These are phyloP conservation scores for Megathymus violae DNA, from an alignment of 1,140 invertebrate species.

Conservation along the genomic window DNA sequence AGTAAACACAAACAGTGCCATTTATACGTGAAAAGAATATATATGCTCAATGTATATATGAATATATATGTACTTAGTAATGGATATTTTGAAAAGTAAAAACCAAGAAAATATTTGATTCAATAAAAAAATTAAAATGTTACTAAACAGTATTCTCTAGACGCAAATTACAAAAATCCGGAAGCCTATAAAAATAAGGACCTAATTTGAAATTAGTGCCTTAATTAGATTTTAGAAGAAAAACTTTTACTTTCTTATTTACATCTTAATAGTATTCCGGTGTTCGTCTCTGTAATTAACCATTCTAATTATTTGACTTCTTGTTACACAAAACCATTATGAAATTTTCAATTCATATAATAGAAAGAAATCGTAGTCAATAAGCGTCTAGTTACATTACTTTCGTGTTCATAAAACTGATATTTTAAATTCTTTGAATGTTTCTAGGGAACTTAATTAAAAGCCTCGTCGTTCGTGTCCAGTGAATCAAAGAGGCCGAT, in stretches of 20 bases:
- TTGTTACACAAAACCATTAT: constrained; percentile 15
- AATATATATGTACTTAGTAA: too few relatives aligned
- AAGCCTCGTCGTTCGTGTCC: constrained; percentile 47
- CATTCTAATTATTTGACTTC: constrained; percentile 18
- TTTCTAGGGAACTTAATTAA: constrained; percentile 60
- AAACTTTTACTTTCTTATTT: constrained; percentile 6
- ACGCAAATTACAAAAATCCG: too few relatives aligned
- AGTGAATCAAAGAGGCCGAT: constrained; percentile 58
- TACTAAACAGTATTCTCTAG: too few relatives aligned
- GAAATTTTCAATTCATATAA: neutral
- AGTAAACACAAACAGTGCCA: too few relatives aligned
- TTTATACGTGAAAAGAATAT: too few relatives aligned
- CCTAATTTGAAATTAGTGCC: constrained; percentile 1
- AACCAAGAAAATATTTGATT: too few relatives aligned
- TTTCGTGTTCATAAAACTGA: constrained; percentile 44
- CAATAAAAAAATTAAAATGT: too few relatives aligned
- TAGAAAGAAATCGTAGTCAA: too few relatives aligned
- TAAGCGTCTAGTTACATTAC: constrained; percentile 18
- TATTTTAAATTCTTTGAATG: constrained; percentile 41
- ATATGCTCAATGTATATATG: too few relatives aligned
- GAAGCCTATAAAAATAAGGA: neutral
- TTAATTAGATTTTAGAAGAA: neutral
- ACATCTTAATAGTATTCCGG: constrained; percentile 11
- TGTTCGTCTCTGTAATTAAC: constrained; percentile 12
- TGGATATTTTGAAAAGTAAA: too few relatives aligned